Conservation (phyloP, 2,113 vertebrate genomes). For the Phalacrocorax pelagicus region DNA sequence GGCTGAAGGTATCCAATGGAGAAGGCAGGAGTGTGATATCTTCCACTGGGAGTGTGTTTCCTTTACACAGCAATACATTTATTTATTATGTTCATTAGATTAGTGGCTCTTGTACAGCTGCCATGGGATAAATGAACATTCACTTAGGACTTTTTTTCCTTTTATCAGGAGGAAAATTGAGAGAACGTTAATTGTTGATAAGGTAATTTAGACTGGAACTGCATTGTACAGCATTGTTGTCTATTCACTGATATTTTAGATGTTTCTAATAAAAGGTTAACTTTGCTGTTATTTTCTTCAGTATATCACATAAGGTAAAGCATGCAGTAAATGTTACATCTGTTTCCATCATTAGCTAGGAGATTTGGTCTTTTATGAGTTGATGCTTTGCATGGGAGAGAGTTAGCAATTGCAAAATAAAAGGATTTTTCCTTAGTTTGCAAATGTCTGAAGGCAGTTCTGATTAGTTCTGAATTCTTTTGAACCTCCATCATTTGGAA, state of each 20-base stretch:
- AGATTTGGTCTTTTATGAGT: not conserved
- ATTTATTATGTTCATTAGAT: not conserved
- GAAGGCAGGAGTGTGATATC: not conserved
- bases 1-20: not conserved
- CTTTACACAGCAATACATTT: not conserved
- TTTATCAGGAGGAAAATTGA: not conserved
- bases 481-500: not conserved
- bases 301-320: not conserved
- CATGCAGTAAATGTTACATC: not conserved
- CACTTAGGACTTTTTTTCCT: not conserved
- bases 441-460: not conserved
- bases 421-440: not conserved
- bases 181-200: not conserved
- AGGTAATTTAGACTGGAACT: not conserved
- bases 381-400: not conserved
- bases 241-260: not conserved
- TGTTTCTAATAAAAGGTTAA: not conserved
- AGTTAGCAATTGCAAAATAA: not conserved
- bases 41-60: not conserved
- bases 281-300: not conserved
- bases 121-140: not conserved
- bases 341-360: not conserved
- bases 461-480: constrained; percentile 43
- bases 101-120: not conserved
- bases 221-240: not conserved